These are phyloP conservation scores for Choloepus hoffmanni DNA, from an alignment of 2,113 vertebrate genomes.

Conservation along the genomic window DNA sequence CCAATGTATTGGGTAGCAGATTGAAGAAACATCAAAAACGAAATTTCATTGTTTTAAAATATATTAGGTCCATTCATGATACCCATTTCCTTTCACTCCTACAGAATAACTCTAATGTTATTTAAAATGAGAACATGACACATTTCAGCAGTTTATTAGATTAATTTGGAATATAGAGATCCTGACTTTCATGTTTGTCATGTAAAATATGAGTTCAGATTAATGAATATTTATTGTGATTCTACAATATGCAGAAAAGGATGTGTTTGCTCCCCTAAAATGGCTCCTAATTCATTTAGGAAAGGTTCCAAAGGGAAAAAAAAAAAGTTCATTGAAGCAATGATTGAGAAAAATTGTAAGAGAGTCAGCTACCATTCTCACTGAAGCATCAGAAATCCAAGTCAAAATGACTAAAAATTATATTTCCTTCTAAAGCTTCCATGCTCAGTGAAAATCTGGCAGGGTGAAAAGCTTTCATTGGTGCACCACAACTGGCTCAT, in stretches of 20 bases:
- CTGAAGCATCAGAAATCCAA: constrained; percentile 16
- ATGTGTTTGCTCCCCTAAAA: neutral
- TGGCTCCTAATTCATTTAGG: neutral
- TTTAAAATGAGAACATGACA: constrained; percentile 57
- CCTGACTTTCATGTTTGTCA: constrained; percentile 39
- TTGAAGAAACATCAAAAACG: constrained; percentile 43
- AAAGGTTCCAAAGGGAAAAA: neutral
- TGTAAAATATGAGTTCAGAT: constrained; percentile 29
- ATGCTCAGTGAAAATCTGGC: neutral
- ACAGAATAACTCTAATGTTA: constrained; percentile 16
- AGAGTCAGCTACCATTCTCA: neutral
- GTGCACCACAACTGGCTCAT: neutral
- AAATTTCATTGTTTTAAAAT: neutral
- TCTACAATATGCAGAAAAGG: neutral
- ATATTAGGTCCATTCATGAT: neutral
- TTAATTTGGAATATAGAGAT: constrained; percentile 20
- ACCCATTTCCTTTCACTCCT: neutral
- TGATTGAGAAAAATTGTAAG: constrained; percentile 23
- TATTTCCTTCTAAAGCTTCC: neutral
- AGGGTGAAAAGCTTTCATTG: neutral
- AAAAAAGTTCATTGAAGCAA: constrained; percentile 4
- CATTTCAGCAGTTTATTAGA: constrained; percentile 40
- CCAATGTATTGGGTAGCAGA: neutral
- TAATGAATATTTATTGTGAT: constrained; percentile 52
- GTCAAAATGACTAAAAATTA: constrained; percentile 27